These are phyloP conservation scores for Oscheius sp. DNA, from an alignment of 2,888 invertebrate genomes.

Conservation along the genomic window DNA sequence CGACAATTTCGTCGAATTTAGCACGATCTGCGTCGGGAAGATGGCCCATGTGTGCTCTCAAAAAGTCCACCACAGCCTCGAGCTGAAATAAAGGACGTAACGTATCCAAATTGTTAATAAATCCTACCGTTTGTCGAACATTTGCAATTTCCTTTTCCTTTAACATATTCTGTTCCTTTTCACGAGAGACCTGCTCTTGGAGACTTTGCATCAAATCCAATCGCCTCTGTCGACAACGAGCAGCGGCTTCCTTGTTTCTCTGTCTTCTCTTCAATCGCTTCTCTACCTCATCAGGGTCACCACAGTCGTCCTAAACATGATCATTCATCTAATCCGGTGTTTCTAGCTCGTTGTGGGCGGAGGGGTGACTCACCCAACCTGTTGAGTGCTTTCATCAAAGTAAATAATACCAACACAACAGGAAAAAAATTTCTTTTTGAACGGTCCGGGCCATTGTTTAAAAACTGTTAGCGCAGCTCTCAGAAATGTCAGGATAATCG, in stretches of 20 bases:
- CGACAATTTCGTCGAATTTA: conserved; percentile 12
- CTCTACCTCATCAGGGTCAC: conserved; percentile 83
- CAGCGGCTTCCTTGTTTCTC: conserved; percentile 96
- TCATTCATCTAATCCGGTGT: background rate
- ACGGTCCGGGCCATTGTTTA: background rate
- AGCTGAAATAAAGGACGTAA: conserved; percentile 1
- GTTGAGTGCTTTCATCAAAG: conserved; percentile 12
- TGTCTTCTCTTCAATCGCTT: conserved; percentile 87
- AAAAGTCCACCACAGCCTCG: conserved; percentile 8
- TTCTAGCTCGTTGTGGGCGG: conserved; percentile 12
- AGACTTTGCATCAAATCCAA: conserved; percentile 94
- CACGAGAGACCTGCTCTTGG: conserved; percentile 76
- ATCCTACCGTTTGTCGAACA: conserved; percentile 10
- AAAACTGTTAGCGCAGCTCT: conserved; percentile 22
- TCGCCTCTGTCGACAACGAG: conserved; percentile 92
- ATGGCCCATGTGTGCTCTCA: conserved; percentile 4
- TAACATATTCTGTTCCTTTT: conserved; percentile 13
- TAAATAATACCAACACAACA: conserved; percentile 12
- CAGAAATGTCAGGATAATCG: conserved; percentile 3
- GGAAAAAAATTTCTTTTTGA: background rate
- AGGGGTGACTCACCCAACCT: conserved; percentile 10
- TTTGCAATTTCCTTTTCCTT: conserved; percentile 26
- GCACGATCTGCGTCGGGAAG: conserved; percentile 3
- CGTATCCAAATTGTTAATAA: background rate
- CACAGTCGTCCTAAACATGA: conserved; percentile 21